Evolutionary conservation across 2,113 vertebrate species (phyloP).

Genomic region (Sula dactylatra): DNA sequence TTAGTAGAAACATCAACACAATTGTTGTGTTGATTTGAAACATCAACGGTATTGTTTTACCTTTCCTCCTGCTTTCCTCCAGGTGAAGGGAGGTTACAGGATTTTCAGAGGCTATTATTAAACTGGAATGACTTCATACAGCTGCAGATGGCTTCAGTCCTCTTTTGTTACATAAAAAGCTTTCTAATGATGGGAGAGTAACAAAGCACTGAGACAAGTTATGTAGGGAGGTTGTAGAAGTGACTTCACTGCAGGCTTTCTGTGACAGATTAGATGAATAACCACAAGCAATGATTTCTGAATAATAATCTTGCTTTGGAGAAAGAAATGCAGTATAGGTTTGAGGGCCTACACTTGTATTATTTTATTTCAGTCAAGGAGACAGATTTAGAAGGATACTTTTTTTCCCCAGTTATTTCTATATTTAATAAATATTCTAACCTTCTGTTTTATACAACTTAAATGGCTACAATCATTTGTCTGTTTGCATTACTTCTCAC

Average conservation of each 20-base stretch:
- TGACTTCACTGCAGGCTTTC: background rate
- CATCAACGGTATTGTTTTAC: conserved; percentile 32
- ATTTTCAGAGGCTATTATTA: background rate
- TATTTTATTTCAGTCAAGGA: background rate
- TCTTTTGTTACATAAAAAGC: background rate
- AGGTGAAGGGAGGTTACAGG: background rate
- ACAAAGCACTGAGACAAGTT: background rate
- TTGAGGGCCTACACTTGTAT: background rate
- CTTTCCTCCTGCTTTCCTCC: conserved; percentile 34
- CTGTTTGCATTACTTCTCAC: background rate
- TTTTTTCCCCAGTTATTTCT: background rate
- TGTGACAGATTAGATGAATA: background rate
- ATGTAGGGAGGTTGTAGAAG: background rate
- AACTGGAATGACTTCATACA: background rate
- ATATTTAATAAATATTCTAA: background rate
- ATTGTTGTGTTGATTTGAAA: background rate
- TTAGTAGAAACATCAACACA: background rate
- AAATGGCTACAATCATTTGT: background rate
- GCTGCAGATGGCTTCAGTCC: background rate
- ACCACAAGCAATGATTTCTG: background rate
- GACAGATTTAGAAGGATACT: background rate
- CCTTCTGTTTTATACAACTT: background rate
- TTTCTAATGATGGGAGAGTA: background rate
- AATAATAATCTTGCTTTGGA: background rate
- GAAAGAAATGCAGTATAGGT: background rate